Percentiles rank a stretch among this genome's conserved stretches.
Evolutionary conservation across 1,140 invertebrate species (phyloP).

Genomic region (Solen grandis): DNA sequence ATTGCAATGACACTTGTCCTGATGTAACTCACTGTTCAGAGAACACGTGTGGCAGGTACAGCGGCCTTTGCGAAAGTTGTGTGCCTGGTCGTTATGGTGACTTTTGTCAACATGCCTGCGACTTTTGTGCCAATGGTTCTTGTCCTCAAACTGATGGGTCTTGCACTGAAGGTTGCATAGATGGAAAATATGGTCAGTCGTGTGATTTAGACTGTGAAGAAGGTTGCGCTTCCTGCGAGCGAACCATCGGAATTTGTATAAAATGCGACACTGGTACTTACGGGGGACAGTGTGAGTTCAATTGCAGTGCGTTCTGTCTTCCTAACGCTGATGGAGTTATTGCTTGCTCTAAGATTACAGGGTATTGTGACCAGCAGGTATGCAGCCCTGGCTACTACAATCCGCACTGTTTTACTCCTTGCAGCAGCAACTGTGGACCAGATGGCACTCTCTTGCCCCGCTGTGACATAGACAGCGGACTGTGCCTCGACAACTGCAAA

Average conservation of each 20-base stretch:
- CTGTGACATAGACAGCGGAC: background rate
- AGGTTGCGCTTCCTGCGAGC: constrained; percentile 28
- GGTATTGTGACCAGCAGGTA: background rate
- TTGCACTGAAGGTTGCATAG: constrained; percentile 19
- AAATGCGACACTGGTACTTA: constrained; percentile 25
- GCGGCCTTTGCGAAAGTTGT: constrained; percentile 10
- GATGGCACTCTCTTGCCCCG: background rate
- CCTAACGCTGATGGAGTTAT: background rate
- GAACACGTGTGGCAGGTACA: constrained; percentile 24
- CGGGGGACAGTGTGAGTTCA: constrained; percentile 9
- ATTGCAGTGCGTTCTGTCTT: constrained; percentile 22
- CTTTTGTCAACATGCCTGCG: constrained; percentile 23
- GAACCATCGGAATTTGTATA: constrained; percentile 14
- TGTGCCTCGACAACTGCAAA: background rate
- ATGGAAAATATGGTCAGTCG: constrained; percentile 12
- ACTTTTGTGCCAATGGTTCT: constrained; percentile 5
- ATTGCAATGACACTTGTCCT: constrained; percentile 28
- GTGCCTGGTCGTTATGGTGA: background rate
- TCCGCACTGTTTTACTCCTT: background rate
- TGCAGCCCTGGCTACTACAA: background rate
- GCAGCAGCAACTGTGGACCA: background rate
- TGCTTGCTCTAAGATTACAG: background rate
- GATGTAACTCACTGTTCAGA: constrained; percentile 1
- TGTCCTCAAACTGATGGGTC: constrained; percentile 16
- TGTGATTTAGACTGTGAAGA: constrained; percentile 22